Evolutionary conservation across 1,140 invertebrate species (phyloP).

Genomic region (Harlomillsia oculata): DNA sequence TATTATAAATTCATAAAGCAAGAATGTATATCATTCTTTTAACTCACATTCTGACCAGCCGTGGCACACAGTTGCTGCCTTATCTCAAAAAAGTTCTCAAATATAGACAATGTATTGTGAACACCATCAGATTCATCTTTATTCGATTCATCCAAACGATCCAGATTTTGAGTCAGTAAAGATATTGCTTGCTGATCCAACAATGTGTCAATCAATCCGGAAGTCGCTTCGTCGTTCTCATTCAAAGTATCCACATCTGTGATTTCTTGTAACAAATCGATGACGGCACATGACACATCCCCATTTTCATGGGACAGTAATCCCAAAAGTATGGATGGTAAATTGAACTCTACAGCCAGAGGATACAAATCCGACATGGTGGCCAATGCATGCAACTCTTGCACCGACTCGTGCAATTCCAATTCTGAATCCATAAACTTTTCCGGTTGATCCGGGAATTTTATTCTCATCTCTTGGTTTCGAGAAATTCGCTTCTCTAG

Average conservation of each 20-base stretch:
- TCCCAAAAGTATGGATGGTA: conserved; percentile 82
- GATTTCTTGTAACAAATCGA: conserved; percentile 78
- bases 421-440: conserved; percentile 99
- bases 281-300: conserved; percentile 74
- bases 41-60: conserved; percentile 44
- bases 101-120: conserved; percentile 82
- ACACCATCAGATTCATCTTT: conserved; percentile 95
- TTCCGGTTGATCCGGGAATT: conserved; percentile 92
- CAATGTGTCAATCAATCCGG: conserved; percentile 63
- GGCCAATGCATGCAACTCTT: conserved; percentile 87
- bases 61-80: conserved; percentile 70
- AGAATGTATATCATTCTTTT: no score
- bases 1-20: neutral
- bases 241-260: conserved; percentile 92
- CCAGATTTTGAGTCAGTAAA: conserved; percentile 84
- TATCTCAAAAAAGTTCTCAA: conserved; percentile 89
- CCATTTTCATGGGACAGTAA: conserved; percentile 94
- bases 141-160: conserved; percentile 82
- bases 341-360: conserved; percentile 75
- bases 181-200: conserved; percentile 82
- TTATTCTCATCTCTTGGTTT: conserved; percentile 97
- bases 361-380: conserved; percentile 94
- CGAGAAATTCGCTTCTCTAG: conserved; percentile 90
- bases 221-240: conserved; percentile 74
- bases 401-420: conserved; percentile 80